Base-by-base conservation (phyloP, 2,888 invertebrate species). In the Orthosia cruda region DNA sequence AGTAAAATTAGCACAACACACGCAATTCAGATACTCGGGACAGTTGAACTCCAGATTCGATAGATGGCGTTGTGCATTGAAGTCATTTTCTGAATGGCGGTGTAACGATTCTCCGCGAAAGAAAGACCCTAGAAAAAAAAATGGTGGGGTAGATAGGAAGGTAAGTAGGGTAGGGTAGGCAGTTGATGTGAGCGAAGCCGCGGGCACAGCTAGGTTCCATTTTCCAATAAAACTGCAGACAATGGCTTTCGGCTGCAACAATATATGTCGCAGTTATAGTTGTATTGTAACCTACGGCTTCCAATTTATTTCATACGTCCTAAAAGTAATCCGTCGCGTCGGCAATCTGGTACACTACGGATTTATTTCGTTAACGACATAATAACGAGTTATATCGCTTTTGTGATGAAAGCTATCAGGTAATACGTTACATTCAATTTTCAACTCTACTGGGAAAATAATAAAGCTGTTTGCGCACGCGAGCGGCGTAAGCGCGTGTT, bases 351-450 rank as follows among this genome's bases (percentile, higher is more conserved):
- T 77, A 84, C 83, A 77, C 77, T 72, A 66, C 67, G 69, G 85
- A 81, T 90, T 92, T 91, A 91, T 91, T 87, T 91, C 89, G 91
- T 92, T 92, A 92, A 90, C 90, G 88, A 89, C 87, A 90, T 90
- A 91, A 92, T 93, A 90, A 91, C 89, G 88, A 89, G 85, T 89
- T 88, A 88, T 88, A 91, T 88, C 87, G 87, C 83, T 89, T 89
- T 88, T 86, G 84, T 86, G 65, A 84, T 81, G 84, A 86, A 86
- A 87, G 86, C 86, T 76, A 82, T 84, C 76, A 71, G 74, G 63
- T 74, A 71, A 55, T 70, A 65, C 20, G 63, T 47, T 74, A 73
- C 73, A 80, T 40, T 57, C 76, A 67, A 81, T 77, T 80, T 77
- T 83, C 79, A 58, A 78, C 87, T 72, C 80, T 88, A 89, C 58